Evolutionary conservation across 2,888 invertebrate species (phyloP), one percentile per base, ranked within the genome.

Genomic region (Agrotis exclamationis): DNA sequence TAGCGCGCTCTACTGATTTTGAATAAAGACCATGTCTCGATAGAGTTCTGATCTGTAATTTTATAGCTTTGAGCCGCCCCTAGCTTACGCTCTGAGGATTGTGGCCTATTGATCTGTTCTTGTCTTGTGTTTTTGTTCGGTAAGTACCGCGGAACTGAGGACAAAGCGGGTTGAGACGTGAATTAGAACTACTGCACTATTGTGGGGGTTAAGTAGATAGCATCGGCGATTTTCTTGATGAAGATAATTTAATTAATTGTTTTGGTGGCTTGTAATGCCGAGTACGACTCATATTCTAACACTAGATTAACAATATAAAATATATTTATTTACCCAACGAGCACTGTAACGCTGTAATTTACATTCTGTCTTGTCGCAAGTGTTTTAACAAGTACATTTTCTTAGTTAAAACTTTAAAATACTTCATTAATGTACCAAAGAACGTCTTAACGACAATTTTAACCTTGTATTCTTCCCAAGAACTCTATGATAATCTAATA

Each of bases 21-120:
- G 94, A 93, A 96, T 95, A 96, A 95, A 95, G 95, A 94, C 91
- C 94, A 94, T 89, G 87, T 95, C 94, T 95, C 94, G 95, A 96
- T 95, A 92, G 94, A 94, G 94, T 95, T 94, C 91, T 96, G 96
- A 96, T 96, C 96, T 96, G 95, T 96, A 96, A 96, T 96, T 96
- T 96, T 96, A 96, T 96, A 95, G 94, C 95, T 94, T 93, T 94
- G 94, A 94, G 91, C 86, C 90, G 91, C 92, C 93, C 93, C 90
- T 89, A 94, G 93, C 87, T 80, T 82, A 81, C 85, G 85, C 88
- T 87, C 88, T 87, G 84, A 91, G 90, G 92, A 94, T 93, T 94
- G 94, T 90, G 94, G 94, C 91, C 90, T 94, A 94, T 94, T 91
- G 93, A 94, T 93, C 93, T 88, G 85, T 84, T 86, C 88, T 87